Percentiles rank a stretch among this genome's conserved stretches.
These are phyloP conservation scores for Harpegnathos saltator DNA, from an alignment of 1,140 invertebrate genomes.

Conservation along the genomic window DNA sequence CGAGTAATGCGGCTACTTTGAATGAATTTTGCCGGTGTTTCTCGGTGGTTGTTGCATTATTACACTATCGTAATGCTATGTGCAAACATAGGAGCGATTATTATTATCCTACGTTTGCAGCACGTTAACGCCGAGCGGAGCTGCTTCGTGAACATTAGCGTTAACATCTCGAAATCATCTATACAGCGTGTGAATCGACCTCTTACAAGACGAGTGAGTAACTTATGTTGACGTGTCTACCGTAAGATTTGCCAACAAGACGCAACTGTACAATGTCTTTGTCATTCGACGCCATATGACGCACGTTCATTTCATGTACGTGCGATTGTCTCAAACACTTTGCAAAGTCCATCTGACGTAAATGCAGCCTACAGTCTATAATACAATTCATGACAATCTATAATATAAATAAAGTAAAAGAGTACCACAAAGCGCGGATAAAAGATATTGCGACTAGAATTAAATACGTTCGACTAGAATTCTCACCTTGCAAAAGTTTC, in stretches of 20 bases:
- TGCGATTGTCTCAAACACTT: constrained; percentile 28
- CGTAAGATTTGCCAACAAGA: constrained; percentile 47
- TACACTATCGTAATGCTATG: constrained; percentile 48
- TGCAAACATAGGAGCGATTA: constrained; percentile 58
- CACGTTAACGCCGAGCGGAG: constrained; percentile 39
- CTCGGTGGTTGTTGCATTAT: constrained; percentile 14
- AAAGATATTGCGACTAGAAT: constrained; percentile 81
- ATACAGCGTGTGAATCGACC: constrained; percentile 41
- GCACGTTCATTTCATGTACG: constrained; percentile 61
- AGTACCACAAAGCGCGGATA: constrained; percentile 66
- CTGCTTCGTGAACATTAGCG: constrained; percentile 34
- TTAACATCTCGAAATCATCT: constrained; percentile 48
- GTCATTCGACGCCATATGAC: no score
- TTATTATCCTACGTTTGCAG: constrained; percentile 51
- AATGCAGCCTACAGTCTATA: constrained; percentile 63
- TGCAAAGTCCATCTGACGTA: constrained; percentile 56
- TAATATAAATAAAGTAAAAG: constrained; percentile 57
- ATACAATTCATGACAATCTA: constrained; percentile 34
- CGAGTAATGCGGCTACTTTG: constrained; percentile 8
- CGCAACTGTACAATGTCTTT: constrained; percentile 61
- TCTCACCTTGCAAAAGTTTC: constrained; percentile 64
- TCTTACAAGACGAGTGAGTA: constrained; percentile 45
- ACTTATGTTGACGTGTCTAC: constrained; percentile 28
- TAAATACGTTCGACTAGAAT: constrained; percentile 80
- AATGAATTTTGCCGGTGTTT: constrained; percentile 24